These are phyloP conservation scores for Smittia sp. DNA, from an alignment of 2,888 invertebrate genomes.

Conservation along the genomic window DNA sequence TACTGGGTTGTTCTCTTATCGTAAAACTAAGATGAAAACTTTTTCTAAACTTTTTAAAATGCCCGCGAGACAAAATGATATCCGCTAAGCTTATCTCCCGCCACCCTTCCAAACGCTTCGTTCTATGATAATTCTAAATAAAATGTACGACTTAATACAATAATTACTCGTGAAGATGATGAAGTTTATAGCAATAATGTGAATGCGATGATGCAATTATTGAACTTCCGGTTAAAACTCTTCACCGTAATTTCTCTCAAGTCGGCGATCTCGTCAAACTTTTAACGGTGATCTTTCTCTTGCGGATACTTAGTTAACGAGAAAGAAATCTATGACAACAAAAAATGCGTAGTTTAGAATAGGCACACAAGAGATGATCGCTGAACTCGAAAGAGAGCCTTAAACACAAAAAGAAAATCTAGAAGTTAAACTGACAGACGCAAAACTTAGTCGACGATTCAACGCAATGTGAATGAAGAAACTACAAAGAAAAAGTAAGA, in stretches of 20 bases:
- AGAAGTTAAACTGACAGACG: not conserved
- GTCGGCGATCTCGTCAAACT: not conserved
- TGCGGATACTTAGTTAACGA: not conserved
- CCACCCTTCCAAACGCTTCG: slow-evolving; percentile 6
- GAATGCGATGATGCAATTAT: not conserved
- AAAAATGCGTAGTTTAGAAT: slow-evolving; percentile 1
- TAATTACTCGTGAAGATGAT: not conserved
- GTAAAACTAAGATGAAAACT: not conserved
- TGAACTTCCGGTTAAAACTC: not conserved
- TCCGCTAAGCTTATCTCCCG: not conserved
- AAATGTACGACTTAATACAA: slow-evolving; percentile 20
- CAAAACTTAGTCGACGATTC: not conserved
- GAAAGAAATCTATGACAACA: not conserved
- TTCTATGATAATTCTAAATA: slow-evolving; percentile 14
- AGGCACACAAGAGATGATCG: not conserved
- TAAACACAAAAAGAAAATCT: not conserved
- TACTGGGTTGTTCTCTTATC: not conserved
- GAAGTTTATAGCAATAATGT: slow-evolving; percentile 13
- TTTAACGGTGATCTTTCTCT: not conserved
- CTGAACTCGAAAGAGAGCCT: not conserved
- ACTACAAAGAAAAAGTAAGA: not conserved
- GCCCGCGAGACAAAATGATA: not conserved
- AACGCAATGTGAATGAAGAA: not conserved
- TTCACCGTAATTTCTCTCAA: not conserved
- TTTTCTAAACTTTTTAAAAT: not conserved